Evolutionary conservation across 2,888 invertebrate genomes (phyloP).

Genomic region (Cheilosia variabilis): DNA sequence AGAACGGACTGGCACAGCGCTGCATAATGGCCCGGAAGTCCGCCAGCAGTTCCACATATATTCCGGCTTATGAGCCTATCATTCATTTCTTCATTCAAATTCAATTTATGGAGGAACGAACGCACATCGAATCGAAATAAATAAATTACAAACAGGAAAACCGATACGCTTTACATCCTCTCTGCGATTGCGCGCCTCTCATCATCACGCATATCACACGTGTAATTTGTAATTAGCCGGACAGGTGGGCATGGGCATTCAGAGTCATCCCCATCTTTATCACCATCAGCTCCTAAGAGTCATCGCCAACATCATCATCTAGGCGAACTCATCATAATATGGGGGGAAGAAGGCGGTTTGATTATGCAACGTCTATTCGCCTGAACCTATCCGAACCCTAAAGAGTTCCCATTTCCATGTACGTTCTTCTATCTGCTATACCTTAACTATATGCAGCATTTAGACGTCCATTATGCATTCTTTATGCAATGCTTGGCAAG

Average conservation of each 20-base stretch:
- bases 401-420: conserved; percentile 33
- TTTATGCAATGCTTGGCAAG: conserved; percentile 69
- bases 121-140: conserved; percentile 29
- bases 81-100: conserved; percentile 23
- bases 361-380: conserved; percentile 56
- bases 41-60: conserved; percentile 14
- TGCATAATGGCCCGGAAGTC: conserved; percentile 45
- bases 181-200: conserved; percentile 2
- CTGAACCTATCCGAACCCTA: conserved; percentile 50
- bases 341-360: background rate
- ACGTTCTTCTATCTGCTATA: background rate
- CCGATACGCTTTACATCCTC: conserved; percentile 11
- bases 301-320: conserved; percentile 23
- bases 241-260: conserved; percentile 41
- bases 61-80: conserved; percentile 1
- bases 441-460: conserved; percentile 19
- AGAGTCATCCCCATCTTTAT: conserved; percentile 13
- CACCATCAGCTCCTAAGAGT: background rate
- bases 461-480: conserved; percentile 68
- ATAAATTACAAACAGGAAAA: conserved; percentile 33
- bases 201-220: conserved; percentile 67
- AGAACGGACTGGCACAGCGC: background rate
- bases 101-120: conserved; percentile 32
- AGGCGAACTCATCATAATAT: background rate
- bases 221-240: conserved; percentile 69